These are phyloP conservation scores for Potamilus streckersoni DNA, from an alignment of 1,140 invertebrate species.

Conservation along the genomic window DNA sequence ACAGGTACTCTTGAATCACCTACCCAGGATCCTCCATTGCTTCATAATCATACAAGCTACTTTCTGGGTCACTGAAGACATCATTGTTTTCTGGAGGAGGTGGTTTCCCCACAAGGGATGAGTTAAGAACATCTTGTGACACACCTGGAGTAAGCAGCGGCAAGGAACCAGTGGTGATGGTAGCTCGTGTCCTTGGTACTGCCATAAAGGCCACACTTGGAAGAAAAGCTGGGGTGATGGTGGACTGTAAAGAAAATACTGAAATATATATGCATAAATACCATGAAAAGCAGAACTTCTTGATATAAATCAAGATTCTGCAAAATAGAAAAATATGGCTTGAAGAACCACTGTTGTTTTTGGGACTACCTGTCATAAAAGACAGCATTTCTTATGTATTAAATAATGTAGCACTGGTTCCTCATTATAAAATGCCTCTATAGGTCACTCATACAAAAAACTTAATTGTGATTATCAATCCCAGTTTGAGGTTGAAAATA, in stretches of 20 bases:
- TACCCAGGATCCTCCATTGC: conserved; percentile 55
- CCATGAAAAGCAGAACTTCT: no score
- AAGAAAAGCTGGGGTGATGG: conserved; percentile 47
- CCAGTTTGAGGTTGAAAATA: no score
- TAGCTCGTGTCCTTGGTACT: conserved; percentile 49
- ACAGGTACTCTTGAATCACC: not conserved
- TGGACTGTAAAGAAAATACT: conserved; percentile 32
- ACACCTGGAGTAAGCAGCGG: conserved; percentile 32
- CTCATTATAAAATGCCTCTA: no score
- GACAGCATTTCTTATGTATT: no score
- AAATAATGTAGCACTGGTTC: no score
- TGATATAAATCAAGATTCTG: no score
- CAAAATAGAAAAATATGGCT: no score
- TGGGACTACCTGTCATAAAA: no score
- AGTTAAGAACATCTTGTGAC: conserved; percentile 38
- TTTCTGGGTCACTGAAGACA: conserved; percentile 57
- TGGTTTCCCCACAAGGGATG: conserved; percentile 37
- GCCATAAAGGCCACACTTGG: conserved; percentile 47
- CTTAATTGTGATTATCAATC: no score
- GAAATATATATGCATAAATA: no score
- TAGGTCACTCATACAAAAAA: no score
- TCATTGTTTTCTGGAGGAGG: conserved; percentile 29
- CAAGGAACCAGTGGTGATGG: conserved; percentile 5
- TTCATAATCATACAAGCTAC: conserved; percentile 60
- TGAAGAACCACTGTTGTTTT: no score